Conservation (phyloP, 2,797 vertebrate species). For the Simalia tracyae region DNA sequence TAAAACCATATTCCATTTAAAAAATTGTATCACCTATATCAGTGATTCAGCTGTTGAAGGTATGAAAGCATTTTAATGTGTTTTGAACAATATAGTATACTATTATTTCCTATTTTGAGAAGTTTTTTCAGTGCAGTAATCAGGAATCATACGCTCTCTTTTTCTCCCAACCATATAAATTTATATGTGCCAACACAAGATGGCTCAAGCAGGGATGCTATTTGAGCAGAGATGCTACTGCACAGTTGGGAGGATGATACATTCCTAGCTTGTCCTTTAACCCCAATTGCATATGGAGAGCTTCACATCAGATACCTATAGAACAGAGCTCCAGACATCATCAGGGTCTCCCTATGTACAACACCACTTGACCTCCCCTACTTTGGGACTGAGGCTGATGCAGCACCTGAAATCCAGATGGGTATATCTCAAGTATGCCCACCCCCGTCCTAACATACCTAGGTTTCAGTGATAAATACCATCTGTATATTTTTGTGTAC, state of each 20-base stretch:
- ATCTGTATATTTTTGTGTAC: not conserved
- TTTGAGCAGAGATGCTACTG: no score
- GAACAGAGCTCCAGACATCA: not conserved
- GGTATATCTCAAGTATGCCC: not conserved
- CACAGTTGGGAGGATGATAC: not conserved
- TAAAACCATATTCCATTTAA: not conserved
- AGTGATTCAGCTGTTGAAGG: not conserved
- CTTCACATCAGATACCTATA: not conserved
- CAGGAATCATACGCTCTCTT: not conserved
- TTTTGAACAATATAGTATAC: not conserved
- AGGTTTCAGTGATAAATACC: not conserved
- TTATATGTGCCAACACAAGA: not conserved
- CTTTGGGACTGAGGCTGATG: not conserved
- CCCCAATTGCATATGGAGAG: not conserved
- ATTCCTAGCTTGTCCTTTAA: not conserved
- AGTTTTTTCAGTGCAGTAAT: not conserved
- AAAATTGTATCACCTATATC: not conserved
- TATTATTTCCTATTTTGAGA: not conserved
- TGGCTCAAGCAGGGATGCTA: not conserved
- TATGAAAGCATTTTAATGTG: not conserved
- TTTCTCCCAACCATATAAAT: not conserved
- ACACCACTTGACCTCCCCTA: not conserved
- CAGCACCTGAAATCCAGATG: not conserved
- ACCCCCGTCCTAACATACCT: not conserved
- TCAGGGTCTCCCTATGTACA: not conserved